Percentiles rank a stretch among this genome's conserved stretches.
These are phyloP conservation scores for Anthonomus grandis DNA, from an alignment of 1,140 invertebrate genomes.

Conservation along the genomic window DNA sequence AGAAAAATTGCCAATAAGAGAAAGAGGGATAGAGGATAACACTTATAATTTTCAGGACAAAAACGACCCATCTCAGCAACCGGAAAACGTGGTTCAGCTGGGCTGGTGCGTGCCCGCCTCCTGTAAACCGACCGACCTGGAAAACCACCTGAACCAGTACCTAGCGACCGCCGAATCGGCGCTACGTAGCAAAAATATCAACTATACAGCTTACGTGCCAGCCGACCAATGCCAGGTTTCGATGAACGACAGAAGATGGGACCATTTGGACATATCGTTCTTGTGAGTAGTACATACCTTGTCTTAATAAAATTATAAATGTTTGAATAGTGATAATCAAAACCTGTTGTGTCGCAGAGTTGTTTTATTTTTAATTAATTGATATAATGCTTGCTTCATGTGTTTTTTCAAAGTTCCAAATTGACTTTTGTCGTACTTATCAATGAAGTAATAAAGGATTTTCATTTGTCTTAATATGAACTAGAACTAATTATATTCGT, in stretches of 20 bases:
- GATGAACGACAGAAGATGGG: slow-evolving; percentile 39
- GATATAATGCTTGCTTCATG: too few species aligned
- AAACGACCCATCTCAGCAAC: slow-evolving; percentile 43
- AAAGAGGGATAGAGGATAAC: too few species aligned
- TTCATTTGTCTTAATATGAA: too few species aligned
- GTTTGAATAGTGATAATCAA: too few species aligned
- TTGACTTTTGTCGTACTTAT: too few species aligned
- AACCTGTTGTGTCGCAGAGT: too few species aligned
- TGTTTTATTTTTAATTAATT: too few species aligned
- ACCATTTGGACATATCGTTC: slow-evolving; percentile 48
- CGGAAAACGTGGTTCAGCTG: slow-evolving; percentile 51
- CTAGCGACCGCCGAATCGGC: slow-evolving; percentile 48
- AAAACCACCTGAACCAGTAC: slow-evolving; percentile 46
- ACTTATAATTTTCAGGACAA: slow-evolving; percentile 38
- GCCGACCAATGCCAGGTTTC: slow-evolving; percentile 43
- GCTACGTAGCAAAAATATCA: slow-evolving; percentile 43
- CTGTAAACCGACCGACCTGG: slow-evolving; percentile 49
- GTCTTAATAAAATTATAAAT: too few species aligned
- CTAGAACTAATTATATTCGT: too few species aligned
- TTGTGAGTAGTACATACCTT: slow-evolving; percentile 46
- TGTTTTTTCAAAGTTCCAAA: too few species aligned
- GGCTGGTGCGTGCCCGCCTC: slow-evolving; percentile 54
- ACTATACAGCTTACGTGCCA: slow-evolving; percentile 42
- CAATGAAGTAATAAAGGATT: too few species aligned
- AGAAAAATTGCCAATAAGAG: too few species aligned